These are phyloP conservation scores for Nipponacmea schrenckii DNA, from an alignment of 2,888 invertebrate species.

Conservation along the genomic window DNA sequence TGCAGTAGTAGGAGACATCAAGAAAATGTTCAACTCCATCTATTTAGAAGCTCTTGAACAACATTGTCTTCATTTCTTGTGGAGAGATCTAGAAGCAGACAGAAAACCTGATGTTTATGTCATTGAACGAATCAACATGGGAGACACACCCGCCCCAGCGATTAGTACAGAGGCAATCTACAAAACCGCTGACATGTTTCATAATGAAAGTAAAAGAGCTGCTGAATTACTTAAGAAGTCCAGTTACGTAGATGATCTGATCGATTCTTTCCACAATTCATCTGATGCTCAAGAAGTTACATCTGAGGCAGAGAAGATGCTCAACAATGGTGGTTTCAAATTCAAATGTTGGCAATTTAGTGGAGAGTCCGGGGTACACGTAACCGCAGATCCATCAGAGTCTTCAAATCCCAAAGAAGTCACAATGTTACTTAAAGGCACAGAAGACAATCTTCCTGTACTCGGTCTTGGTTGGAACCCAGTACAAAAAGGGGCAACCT, in stretches of 20 bases:
- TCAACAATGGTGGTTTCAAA: constrained; percentile 10
- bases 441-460: neutral
- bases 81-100: constrained; percentile 8
- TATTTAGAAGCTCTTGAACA: constrained; percentile 6
- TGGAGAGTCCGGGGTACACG: neutral
- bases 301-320: constrained; percentile 10
- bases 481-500: constrained; percentile 1
- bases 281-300: constrained; percentile 3
- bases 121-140: constrained; percentile 10
- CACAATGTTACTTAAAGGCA: neutral
- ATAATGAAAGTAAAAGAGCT: neutral
- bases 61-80: constrained; percentile 13
- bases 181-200: constrained; percentile 14
- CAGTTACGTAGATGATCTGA: constrained; percentile 12
- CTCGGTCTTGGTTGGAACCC: neutral
- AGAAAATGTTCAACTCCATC: constrained; percentile 12
- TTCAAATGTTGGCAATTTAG: neutral
- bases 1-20: constrained; percentile 13
- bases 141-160: constrained; percentile 14
- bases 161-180: constrained; percentile 12
- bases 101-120: constrained; percentile 9
- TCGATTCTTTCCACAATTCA: neutral
- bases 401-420: neutral
- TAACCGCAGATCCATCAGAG: too few species aligned
- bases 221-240: constrained; percentile 14